Evolutionary conservation across 2,888 invertebrate genomes (phyloP), one percentile per base, ranked within the genome.

Genomic region (Herminia tarsipennalis): DNA sequence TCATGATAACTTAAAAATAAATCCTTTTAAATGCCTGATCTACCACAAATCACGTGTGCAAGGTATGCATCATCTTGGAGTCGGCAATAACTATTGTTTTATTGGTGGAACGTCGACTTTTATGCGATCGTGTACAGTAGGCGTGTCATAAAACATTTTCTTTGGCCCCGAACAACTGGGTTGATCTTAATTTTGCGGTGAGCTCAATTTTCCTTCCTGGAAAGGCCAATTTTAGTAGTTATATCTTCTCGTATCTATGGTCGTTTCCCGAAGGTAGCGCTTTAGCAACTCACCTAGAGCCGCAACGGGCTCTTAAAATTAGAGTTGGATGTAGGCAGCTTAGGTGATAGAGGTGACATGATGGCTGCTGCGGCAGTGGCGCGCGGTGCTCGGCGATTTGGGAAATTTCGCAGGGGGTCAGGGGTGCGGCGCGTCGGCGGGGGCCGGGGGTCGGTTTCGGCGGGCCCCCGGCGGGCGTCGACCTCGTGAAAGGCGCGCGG

Each of bases 401-500:
- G 70, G 76, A 62, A 78, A 48, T 75, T 73, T 63, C 57, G 45
- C 63, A 59, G 66, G 63, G 72, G 76, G 76, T 74, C 66, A 76
- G 81, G 76, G 77, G 76, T 71, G 67, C 60, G 59, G 66, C 45
- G 67, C 49, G 51, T 58, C 63, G 46, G 66, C 66, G 76, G 76
- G 74, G 77, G 70, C 64, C 65, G 75, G 73, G 76, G 75, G 78
- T 78, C 76, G 78, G 74, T 81, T 83, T 83, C 77, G 79, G 83
- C 73, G 83, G 85, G 84, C 82, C 82, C 62, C 83, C 75, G 73
- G 77, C 84, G 88, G 87, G 76, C 88, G 83, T 87, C 88, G 89
- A 88, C 87, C 88, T 81, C 88, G 88, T 82, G 87, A 83, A 83
- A 85, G 88, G 86, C 86, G 88, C 81, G 79, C 83, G 76, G 73